A percentile compares a stretch with the other conserved stretches of the same genome.
phyloP scores from a whole-genome alignment of 2,888 invertebrate genomes.

The Antheraea yamamai region DNA sequence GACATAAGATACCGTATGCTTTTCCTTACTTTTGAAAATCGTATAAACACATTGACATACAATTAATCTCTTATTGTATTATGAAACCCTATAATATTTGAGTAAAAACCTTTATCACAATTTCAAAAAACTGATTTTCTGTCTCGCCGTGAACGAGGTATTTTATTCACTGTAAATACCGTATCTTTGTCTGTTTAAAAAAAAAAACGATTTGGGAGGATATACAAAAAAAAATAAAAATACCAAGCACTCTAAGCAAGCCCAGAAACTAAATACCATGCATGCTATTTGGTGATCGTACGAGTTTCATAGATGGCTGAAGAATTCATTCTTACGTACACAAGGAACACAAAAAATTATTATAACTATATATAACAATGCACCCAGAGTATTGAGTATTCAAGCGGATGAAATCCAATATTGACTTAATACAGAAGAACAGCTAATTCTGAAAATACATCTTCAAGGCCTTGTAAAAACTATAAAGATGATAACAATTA shows the following conservation, averaged over 20 bases:
- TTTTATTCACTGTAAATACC: slow-evolving; percentile 42
- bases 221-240: slow-evolving; percentile 38
- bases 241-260: slow-evolving; percentile 52
- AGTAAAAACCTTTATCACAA: no score
- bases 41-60: no score
- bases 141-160: slow-evolving; percentile 24
- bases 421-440: no score
- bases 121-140: no score
- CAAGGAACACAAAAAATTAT: slow-evolving; percentile 22
- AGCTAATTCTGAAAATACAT: no score
- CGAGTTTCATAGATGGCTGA: slow-evolving; percentile 69
- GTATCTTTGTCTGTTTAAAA: slow-evolving; percentile 63
- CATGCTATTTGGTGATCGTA: slow-evolving; percentile 47
- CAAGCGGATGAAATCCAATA: no score
- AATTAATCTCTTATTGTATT: no score
- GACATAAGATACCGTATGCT: slow-evolving; percentile 62
- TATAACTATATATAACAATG: background rate
- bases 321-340: slow-evolving; percentile 64
- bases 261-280: slow-evolving; percentile 61
- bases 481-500: no score
- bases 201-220: background rate
- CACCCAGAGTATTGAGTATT: background rate
- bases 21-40: no score
- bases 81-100: no score
- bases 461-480: no score